Evolutionary conservation across 1,140 invertebrate species (phyloP).

Genomic region (Magallana ariakensis): DNA sequence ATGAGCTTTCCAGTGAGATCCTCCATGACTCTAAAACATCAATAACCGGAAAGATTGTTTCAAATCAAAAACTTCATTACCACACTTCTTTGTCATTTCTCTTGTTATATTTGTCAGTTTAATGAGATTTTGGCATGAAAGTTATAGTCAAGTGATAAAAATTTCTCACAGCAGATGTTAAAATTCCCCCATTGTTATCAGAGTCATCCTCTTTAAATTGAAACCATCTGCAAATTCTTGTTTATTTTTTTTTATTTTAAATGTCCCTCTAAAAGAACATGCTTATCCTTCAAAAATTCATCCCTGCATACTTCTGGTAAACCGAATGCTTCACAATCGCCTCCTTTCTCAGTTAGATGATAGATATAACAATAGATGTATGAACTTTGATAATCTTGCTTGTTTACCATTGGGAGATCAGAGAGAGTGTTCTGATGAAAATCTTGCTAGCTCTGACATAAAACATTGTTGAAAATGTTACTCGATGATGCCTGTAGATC

Average conservation of each 20-base stretch:
- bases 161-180: background rate
- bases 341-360: background rate
- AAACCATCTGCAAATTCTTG: too few relatives aligned
- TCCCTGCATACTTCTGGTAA: background rate
- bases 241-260: too few relatives aligned
- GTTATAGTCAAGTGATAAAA: background rate
- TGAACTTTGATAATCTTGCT: background rate
- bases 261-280: background rate
- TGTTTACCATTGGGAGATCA: background rate
- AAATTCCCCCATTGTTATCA: background rate
- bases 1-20: too few relatives aligned
- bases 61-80: background rate
- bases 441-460: constrained; percentile 13
- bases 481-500: constrained; percentile 6
- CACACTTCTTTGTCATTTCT: background rate
- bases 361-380: background rate
- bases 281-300: constrained; percentile 9
- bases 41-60: too few relatives aligned
- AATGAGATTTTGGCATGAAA: constrained; percentile 23
- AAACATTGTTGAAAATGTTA: constrained; percentile 25
- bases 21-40: too few relatives aligned
- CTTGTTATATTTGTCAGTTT: constrained; percentile 12
- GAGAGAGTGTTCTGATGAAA: constrained; percentile 21
- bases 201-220: too few relatives aligned
- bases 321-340: background rate